Evolutionary conservation across 1,140 invertebrate genomes (phyloP), one percentile per base, ranked within the genome.

Genomic region (Drosophila tropicalis): DNA sequence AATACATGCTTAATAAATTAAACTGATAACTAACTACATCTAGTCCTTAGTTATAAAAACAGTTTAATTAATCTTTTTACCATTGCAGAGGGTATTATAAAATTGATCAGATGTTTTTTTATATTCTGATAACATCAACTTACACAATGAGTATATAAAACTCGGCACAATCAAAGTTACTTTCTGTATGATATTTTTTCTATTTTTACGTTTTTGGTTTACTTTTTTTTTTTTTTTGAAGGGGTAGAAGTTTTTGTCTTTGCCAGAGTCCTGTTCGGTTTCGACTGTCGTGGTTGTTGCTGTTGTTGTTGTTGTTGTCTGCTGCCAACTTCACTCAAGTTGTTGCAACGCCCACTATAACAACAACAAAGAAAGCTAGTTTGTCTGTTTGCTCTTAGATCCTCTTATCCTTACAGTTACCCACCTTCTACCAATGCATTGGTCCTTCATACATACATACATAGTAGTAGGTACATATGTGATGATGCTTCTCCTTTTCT

Each of bases 261-360:
- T 81, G 67, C 36, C 34, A 47, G 51, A 40, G 57, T 56, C 44
- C 44, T 75, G 56, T 40, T 44, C 9, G 57, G 67, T 57, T 75
- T 67, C 56, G 47, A 13, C 12, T 39, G 10, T 13, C 12, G 10
- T 13, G 64, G 57, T 25, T 64, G 40, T 22, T 56, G 62, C 61
- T 75, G 66, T 64, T 74, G 64, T 55, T n/a, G n/a, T n/a, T 56
- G 72, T 70, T 79, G 72, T 76, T 65, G 40, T 39, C 57, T 74
- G 47, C 67, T 83, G 84, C 72, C 72, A 89, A 87, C 84, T 84
- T 89, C 80, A 80, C 76, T 87, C 79, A 89, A 89, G 77, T 87
- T 83, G 79, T 79, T 82, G 79, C 77, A 77, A 85, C 81, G 81
- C 81, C 79, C 79, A 54, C 73, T 83, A 78, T 70, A 87, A 74